These are phyloP conservation scores for Hippocampus comes DNA, from an alignment of 2,113 vertebrate genomes.

Conservation along the genomic window DNA sequence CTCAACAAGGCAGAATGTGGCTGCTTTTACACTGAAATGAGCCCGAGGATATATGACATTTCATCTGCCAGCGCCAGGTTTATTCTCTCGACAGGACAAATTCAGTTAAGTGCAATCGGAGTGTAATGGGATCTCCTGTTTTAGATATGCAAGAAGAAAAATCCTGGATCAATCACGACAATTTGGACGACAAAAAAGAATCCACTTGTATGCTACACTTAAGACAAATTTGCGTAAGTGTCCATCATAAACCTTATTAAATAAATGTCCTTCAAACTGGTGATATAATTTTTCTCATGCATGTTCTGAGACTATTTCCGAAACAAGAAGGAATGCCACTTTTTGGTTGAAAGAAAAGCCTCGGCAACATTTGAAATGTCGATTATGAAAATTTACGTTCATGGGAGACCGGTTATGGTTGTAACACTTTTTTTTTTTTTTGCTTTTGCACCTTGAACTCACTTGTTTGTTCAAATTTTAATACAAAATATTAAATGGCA, in stretches of 20 bases:
- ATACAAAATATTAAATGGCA: neutral
- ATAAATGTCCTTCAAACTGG: neutral
- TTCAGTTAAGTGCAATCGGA: neutral
- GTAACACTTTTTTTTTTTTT: too few relatives aligned
- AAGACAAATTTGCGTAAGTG: neutral
- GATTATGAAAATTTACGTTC: neutral
- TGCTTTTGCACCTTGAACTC: too few relatives aligned
- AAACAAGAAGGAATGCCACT: neutral
- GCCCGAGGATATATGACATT: conserved; percentile 60
- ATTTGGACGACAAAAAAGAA: neutral
- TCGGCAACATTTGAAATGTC: neutral
- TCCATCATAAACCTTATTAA: neutral
- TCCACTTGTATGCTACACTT: neutral
- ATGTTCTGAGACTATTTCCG: neutral
- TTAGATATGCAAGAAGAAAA: too few relatives aligned
- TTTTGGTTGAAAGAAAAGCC: neutral
- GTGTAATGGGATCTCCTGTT: neutral
- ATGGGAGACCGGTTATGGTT: too few relatives aligned
- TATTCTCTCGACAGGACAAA: conserved; percentile 36
- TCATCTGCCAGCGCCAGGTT: conserved; percentile 32
- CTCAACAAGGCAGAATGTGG: conserved; percentile 49
- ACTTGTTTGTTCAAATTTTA: too few relatives aligned
- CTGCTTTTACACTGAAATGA: conserved; percentile 51
- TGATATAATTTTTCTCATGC: neutral
- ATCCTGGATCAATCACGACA: neutral